Conservation (phyloP, 2,113 vertebrate species). For the Sminthopsis crassicaudata region DNA sequence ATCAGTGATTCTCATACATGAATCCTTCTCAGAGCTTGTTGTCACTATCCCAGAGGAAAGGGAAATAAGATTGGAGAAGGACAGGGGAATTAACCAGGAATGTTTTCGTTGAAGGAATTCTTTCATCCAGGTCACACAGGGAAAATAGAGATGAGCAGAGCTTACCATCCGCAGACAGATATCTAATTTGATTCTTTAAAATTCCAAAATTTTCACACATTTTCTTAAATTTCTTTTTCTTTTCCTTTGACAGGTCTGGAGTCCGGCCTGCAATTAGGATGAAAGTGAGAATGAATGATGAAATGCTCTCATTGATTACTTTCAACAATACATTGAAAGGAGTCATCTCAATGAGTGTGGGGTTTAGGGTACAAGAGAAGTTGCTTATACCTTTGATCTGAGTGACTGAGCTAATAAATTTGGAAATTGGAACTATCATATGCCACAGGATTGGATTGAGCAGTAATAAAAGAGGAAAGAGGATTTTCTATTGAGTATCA, state of each 20-base stretch:
- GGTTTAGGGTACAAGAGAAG: too few relatives aligned
- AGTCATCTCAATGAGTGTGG: too few relatives aligned
- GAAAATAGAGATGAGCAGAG: background rate
- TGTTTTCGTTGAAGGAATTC: background rate
- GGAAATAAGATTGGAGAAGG: too few relatives aligned
- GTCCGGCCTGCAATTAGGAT: background rate
- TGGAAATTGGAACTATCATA: background rate
- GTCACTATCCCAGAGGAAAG: too few relatives aligned
- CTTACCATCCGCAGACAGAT: background rate
- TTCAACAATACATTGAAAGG: too few relatives aligned
- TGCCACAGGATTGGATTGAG: accelerated
- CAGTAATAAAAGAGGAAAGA: background rate
- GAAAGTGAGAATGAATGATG: background rate
- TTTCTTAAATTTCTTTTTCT: background rate
- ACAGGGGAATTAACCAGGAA: too few relatives aligned
- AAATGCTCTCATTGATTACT: too few relatives aligned
- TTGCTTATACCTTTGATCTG: background rate
- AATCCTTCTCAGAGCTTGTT: too few relatives aligned
- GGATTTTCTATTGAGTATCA: background rate
- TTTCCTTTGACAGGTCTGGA: background rate
- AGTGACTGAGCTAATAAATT: background rate
- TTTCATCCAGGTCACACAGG: background rate
- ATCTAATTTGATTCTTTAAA: background rate
- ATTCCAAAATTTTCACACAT: background rate
- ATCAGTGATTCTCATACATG: too few relatives aligned